These are phyloP conservation scores for Neolamprologus toae DNA, from an alignment of 2,113 vertebrate genomes.

Conservation along the genomic window DNA sequence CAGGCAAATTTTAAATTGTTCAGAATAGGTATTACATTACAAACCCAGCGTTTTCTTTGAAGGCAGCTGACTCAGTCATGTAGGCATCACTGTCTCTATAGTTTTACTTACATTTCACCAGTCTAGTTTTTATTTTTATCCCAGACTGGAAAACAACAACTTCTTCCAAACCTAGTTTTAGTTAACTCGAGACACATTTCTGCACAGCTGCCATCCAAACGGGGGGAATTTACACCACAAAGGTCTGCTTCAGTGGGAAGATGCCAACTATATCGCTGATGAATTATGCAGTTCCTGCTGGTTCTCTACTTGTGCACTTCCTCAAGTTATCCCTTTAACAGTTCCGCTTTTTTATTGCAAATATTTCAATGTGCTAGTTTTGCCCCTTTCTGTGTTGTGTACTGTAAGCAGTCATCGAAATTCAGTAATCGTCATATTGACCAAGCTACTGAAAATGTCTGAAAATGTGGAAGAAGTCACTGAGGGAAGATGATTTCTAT, in stretches of 20 bases:
- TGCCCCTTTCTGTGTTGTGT: not conserved
- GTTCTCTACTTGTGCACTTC: not conserved
- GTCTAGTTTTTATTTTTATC: not conserved
- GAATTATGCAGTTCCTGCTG: not conserved
- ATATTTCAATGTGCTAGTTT: not conserved
- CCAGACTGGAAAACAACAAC: not conserved
- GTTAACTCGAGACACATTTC: not conserved
- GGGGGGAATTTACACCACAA: not conserved
- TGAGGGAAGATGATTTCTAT: not conserved
- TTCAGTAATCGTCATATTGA: not conserved
- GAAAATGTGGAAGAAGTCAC: not conserved
- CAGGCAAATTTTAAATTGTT: not conserved
- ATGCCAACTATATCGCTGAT: not conserved
- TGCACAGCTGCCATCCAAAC: not conserved
- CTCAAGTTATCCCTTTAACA: not conserved
- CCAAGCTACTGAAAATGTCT: not conserved
- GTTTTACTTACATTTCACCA: not conserved
- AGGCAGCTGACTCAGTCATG: not conserved
- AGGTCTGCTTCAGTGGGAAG: not conserved
- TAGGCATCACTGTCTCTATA: not conserved
- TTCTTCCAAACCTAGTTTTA: not conserved
- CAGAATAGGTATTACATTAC: not conserved
- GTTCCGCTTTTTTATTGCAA: not conserved
- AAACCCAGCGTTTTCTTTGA: not conserved
- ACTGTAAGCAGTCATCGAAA: not conserved